Conservation (phyloP, 2,113 vertebrate genomes). For the Crotalus tigris region DNA sequence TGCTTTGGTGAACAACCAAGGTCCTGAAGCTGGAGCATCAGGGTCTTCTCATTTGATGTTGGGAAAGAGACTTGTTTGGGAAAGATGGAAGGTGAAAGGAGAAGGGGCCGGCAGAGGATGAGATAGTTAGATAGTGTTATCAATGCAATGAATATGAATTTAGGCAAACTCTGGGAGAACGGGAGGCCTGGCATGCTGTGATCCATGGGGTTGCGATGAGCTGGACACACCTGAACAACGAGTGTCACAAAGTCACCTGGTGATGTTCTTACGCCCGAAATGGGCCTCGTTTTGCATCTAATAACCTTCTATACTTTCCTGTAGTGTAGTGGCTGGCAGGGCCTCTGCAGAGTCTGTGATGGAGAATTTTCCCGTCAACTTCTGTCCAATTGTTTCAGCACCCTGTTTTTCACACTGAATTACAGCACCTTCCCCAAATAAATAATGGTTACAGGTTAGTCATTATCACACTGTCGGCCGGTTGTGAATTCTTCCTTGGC, state of each 20-base stretch:
- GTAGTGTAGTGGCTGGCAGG: neutral
- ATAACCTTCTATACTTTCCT: neutral
- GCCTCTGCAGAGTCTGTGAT: neutral
- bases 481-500: neutral
- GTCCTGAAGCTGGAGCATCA: no score
- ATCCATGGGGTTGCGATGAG: no score
- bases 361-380: neutral
- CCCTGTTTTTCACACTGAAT: neutral
- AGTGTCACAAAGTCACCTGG: neutral
- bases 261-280: neutral
- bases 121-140: no score
- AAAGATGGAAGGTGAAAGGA: no score
- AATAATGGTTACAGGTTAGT: neutral
- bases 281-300: fast-evolving
- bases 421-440: neutral
- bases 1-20: no score
- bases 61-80: no score
- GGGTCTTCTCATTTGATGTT: no score
- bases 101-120: no score
- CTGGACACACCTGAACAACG: no score
- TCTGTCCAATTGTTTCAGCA: neutral
- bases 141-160: no score
- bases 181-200: no score
- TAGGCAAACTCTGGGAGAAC: no score
- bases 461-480: neutral